These are phyloP conservation scores for Centropus bengalensis DNA, from an alignment of 2,113 vertebrate genomes.

Conservation along the genomic window DNA sequence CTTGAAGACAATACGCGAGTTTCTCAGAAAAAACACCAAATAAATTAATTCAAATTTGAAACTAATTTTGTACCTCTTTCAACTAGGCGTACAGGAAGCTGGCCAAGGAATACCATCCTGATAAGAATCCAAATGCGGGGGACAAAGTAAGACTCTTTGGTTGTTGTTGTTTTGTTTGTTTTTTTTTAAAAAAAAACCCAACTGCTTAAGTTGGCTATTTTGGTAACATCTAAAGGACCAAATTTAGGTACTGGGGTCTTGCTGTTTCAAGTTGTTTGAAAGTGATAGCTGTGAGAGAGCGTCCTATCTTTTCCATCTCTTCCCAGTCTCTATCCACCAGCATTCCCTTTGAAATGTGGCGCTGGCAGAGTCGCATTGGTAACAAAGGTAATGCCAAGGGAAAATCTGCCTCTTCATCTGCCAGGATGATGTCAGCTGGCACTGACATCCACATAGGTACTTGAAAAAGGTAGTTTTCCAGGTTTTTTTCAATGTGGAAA, in stretches of 20 bases:
- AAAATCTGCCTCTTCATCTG: not conserved
- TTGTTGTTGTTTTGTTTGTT: not conserved
- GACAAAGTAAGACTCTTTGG: slow-evolving; percentile 87
- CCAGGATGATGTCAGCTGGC: not conserved
- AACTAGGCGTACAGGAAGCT: slow-evolving; percentile 94
- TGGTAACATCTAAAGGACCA: not conserved
- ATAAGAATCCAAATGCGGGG: slow-evolving; percentile 98
- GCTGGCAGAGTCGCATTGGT: not conserved
- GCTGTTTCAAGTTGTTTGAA: not conserved
- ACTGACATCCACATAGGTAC: not conserved
- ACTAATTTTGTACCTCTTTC: slow-evolving; percentile 14
- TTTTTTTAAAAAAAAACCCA: not conserved
- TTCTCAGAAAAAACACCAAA: not conserved
- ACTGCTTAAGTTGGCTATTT: not conserved
- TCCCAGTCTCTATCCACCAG: not conserved
- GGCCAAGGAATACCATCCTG: slow-evolving; percentile 98
- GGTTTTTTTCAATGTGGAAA: not conserved
- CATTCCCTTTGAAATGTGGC: not conserved
- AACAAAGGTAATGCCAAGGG: not conserved
- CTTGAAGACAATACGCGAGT: not conserved
- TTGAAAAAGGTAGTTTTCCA: not conserved
- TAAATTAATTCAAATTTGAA: not conserved
- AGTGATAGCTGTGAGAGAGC: not conserved
- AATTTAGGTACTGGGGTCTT: not conserved
- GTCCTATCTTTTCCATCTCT: not conserved